These are phyloP conservation scores for Ptychochromis oligacanthus DNA, from an alignment of 2,113 vertebrate genomes.

Conservation along the genomic window DNA sequence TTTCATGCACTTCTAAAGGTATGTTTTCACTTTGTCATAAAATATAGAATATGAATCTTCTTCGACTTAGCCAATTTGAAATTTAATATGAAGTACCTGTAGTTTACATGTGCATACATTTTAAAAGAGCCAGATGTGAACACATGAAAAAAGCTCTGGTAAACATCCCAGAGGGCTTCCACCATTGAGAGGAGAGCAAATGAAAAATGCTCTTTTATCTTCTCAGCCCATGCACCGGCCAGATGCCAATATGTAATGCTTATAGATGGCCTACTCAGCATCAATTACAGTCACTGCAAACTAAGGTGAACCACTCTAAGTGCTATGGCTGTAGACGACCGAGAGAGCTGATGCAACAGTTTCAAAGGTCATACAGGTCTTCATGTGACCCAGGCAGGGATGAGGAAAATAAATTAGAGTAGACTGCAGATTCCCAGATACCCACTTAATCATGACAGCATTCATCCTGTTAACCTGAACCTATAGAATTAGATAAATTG, in stretches of 20 bases:
- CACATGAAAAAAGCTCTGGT: neutral
- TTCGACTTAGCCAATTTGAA: no score
- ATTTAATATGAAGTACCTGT: neutral
- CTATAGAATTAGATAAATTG: neutral
- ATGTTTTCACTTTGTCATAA: neutral
- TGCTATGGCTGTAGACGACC: neutral
- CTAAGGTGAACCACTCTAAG: conserved; percentile 27
- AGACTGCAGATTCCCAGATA: neutral
- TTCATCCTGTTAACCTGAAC: neutral
- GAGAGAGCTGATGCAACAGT: conserved; percentile 33
- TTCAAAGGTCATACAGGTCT: conserved; percentile 47
- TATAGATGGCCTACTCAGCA: conserved; percentile 29
- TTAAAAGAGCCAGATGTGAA: conserved; percentile 37
- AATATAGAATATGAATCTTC: neutral
- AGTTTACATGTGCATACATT: neutral
- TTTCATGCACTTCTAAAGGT: neutral
- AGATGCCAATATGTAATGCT: conserved; percentile 46
- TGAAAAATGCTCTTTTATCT: conserved; percentile 58
- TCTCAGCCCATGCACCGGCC: conserved; percentile 16
- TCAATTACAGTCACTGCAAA: conserved; percentile 37
- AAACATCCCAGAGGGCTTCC: conserved; percentile 22
- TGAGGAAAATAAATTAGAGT: neutral
- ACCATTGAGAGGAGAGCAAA: conserved; percentile 19
- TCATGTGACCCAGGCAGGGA: neutral
- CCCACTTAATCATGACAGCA: neutral